Evolutionary conservation across 2,888 invertebrate species (phyloP).

Genomic region (Dromius quadrimaculatus): DNA sequence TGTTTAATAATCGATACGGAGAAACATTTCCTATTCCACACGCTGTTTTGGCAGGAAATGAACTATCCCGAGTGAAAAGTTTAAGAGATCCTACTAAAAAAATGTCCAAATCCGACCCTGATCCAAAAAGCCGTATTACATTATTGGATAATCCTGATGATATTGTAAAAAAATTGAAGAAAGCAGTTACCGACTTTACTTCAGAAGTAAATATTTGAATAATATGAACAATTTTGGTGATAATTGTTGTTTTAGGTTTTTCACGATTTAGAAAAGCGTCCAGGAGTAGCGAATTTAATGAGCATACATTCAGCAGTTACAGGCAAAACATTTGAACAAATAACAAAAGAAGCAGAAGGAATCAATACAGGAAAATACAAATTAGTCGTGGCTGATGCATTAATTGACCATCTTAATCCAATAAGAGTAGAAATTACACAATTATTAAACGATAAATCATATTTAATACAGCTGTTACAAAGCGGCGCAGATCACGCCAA

Average conservation of each 20-base stretch:
- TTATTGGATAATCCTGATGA: conserved; percentile 81
- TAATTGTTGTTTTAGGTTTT: conserved; percentile 71
- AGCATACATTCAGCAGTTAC: conserved; percentile 83
- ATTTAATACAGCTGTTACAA: conserved; percentile 74
- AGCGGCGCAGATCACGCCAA: conserved; percentile 55
- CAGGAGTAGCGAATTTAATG: conserved; percentile 92
- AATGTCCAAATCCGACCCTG: conserved; percentile 97
- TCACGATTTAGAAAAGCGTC: conserved; percentile 81
- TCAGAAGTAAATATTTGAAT: conserved; percentile 69
- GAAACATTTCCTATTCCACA: conserved; percentile 77
- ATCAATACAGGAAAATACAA: conserved; percentile 86
- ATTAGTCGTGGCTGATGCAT: conserved; percentile 76
- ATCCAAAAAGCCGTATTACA: conserved; percentile 82
- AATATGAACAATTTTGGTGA: conserved; percentile 36
- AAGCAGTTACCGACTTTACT: conserved; percentile 91
- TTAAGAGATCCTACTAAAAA: conserved; percentile 89
- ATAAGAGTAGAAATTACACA: conserved; percentile 73
- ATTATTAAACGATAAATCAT: conserved; percentile 72
- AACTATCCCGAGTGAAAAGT: conserved; percentile 79
- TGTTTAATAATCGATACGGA: conserved; percentile 85
- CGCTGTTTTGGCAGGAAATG: conserved; percentile 74
- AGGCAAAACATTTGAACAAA: conserved; percentile 75
- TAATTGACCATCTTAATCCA: conserved; percentile 78
- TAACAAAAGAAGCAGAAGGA: conserved; percentile 74
- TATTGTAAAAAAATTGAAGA: conserved; percentile 81